Conservation (phyloP, 2,113 vertebrate species). For the Chunga burmeisteri region DNA sequence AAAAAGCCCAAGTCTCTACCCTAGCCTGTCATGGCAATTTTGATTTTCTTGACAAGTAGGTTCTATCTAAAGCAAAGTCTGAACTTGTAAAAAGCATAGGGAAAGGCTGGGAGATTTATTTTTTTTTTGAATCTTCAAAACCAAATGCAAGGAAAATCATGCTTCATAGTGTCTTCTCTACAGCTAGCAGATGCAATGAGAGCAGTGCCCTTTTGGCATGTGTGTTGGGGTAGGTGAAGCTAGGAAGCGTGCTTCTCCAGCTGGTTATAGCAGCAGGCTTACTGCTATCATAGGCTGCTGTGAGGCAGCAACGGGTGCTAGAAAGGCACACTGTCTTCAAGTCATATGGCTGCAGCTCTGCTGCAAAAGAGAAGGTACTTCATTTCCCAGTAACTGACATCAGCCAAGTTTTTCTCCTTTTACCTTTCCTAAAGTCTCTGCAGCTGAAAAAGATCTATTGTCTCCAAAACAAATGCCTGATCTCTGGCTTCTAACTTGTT, state of each 20-base stretch:
- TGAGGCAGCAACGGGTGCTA: background rate
- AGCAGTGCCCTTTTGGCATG: background rate
- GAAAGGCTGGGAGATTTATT: background rate
- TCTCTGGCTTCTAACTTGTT: slow-evolving; percentile 58
- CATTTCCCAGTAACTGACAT: background rate
- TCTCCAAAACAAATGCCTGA: slow-evolving; percentile 19
- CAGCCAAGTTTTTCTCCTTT: background rate
- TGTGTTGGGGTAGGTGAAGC: background rate
- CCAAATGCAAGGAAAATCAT: background rate
- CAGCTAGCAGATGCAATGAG: background rate
- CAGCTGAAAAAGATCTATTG: slow-evolving; percentile 29
- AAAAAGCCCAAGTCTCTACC: background rate
- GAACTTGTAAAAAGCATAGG: background rate
- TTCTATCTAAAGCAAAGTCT: slow-evolving; percentile 77
- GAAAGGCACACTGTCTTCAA: background rate
- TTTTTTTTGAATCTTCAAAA: background rate
- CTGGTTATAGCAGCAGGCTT: background rate
- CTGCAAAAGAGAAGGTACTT: background rate
- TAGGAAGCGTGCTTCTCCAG: background rate
- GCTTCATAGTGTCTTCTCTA: background rate
- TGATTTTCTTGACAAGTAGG: slow-evolving; percentile 84
- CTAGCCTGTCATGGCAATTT: background rate
- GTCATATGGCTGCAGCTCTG: background rate
- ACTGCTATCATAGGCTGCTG: background rate
- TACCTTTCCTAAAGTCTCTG: background rate